Evolutionary conservation across 2,888 invertebrate species (phyloP).

Genomic region (Gastracanthus pulcherrimus): DNA sequence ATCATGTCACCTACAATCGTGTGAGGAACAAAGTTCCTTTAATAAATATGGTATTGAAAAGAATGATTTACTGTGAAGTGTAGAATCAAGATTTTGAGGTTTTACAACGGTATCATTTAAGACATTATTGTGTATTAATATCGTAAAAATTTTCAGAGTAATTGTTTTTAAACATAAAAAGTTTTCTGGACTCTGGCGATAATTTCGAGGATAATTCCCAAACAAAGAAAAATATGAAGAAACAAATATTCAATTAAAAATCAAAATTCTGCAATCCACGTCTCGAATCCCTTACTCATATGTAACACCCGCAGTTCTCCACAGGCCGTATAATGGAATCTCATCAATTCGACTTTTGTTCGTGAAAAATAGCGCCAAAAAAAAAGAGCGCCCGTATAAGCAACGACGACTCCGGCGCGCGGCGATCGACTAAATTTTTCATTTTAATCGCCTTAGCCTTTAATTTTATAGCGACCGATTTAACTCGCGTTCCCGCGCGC

Average conservation of each 20-base stretch:
- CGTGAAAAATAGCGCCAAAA: constrained; percentile 2
- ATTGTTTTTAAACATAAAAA: too few relatives aligned
- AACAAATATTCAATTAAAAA: background rate
- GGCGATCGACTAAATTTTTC: constrained; percentile 46
- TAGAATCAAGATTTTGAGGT: too few relatives aligned
- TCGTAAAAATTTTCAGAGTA: too few relatives aligned
- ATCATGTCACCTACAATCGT: too few relatives aligned
- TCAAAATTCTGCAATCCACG: background rate
- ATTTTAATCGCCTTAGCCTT: constrained; percentile 39
- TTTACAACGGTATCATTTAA: too few relatives aligned
- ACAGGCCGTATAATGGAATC: background rate
- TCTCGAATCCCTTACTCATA: background rate
- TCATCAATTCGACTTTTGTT: constrained; percentile 27
- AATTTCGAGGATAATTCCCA: too few relatives aligned
- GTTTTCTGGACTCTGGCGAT: too few relatives aligned
- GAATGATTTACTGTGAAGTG: too few relatives aligned
- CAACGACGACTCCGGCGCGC: background rate
- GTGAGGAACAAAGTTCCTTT: too few relatives aligned
- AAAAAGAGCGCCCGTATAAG: background rate
- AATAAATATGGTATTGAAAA: too few relatives aligned
- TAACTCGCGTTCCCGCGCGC: background rate
- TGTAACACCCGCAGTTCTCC: background rate
- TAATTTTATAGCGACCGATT: constrained; percentile 49
- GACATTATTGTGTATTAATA: too few relatives aligned
- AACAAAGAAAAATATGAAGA: background rate